Evolutionary conservation across 1,140 invertebrate species (phyloP).

Genomic region (Platorchestia sp.): DNA sequence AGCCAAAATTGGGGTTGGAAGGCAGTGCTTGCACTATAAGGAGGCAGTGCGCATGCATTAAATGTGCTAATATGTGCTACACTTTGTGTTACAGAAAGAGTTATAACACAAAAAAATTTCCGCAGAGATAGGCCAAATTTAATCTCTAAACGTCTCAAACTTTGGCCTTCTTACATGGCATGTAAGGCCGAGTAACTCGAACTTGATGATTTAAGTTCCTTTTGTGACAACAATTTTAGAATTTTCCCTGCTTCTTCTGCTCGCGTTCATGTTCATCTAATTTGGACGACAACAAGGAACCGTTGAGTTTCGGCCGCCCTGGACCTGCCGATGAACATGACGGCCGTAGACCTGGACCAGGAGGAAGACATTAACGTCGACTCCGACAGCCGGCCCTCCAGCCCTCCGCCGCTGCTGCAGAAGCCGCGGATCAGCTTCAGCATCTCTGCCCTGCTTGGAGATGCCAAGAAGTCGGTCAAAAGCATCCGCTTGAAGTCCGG

Average conservation of each 20-base stretch:
- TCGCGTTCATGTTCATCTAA: neutral
- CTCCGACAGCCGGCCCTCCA: slow-evolving; percentile 65
- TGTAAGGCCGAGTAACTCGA: neutral
- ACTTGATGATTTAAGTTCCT: neutral
- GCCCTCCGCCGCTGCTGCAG: slow-evolving; percentile 59
- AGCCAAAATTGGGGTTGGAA: too few species aligned
- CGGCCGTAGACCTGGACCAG: slow-evolving; percentile 66
- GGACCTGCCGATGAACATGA: slow-evolving; percentile 61
- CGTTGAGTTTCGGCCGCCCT: neutral
- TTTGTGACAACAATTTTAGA: neutral
- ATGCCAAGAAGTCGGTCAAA: slow-evolving; percentile 68
- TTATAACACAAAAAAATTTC: too few species aligned
- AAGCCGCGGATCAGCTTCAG: slow-evolving; percentile 66
- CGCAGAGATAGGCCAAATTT: too few species aligned
- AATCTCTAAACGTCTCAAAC: neutral
- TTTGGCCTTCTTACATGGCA: neutral
- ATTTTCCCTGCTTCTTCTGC: neutral
- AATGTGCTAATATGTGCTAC: too few species aligned
- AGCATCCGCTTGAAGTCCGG: neutral
- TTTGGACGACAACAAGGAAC: neutral
- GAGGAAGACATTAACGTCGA: slow-evolving; percentile 68
- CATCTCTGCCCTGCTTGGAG: slow-evolving; percentile 66
- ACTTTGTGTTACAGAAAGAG: too few species aligned
- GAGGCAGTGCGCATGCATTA: too few species aligned
- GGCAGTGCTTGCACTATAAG: too few species aligned